Conservation (phyloP, 2,888 invertebrate genomes). For the Arge pagana region DNA sequence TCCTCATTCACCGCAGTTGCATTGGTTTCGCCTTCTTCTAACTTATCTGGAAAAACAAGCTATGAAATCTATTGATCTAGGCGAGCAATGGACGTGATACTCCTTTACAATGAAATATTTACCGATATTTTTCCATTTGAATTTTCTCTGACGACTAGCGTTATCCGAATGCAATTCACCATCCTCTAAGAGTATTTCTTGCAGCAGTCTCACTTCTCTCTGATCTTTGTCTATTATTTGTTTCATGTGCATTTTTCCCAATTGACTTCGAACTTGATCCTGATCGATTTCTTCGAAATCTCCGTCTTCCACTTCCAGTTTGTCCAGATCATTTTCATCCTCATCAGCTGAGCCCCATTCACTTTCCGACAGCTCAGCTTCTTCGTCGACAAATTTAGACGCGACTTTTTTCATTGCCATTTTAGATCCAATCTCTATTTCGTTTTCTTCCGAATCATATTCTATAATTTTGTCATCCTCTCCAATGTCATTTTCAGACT, state of each 20-base stretch:
- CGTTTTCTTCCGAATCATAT: conserved; percentile 87
- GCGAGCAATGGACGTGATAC: too few species aligned
- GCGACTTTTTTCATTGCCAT: conserved; percentile 60
- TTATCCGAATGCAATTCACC: conserved; percentile 82
- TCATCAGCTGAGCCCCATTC: conserved; percentile 90
- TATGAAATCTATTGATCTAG: not conserved
- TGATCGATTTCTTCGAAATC: conserved; percentile 85
- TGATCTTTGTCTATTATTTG: conserved; percentile 87
- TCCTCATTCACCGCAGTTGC: conserved; percentile 44
- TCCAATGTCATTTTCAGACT: conserved; percentile 43
- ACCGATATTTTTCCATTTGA: conserved; percentile 85
- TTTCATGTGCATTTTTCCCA: conserved; percentile 86
- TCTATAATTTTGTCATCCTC: conserved; percentile 62
- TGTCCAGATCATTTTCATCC: conserved; percentile 79
- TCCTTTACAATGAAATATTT: too few species aligned
- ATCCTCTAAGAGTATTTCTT: conserved; percentile 88
- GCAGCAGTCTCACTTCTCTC: conserved; percentile 78
- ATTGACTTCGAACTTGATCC: conserved; percentile 74
- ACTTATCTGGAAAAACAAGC: conserved; percentile 44
- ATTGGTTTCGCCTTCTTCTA: conserved; percentile 52
- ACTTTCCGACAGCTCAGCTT: conserved; percentile 90
- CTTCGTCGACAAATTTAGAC: conserved; percentile 81
- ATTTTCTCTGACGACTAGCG: conserved; percentile 77
- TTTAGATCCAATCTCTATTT: conserved; percentile 60
- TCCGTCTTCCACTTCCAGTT: conserved; percentile 81